Conservation (phyloP, 2,113 vertebrate species). For the Butorides virescens region DNA sequence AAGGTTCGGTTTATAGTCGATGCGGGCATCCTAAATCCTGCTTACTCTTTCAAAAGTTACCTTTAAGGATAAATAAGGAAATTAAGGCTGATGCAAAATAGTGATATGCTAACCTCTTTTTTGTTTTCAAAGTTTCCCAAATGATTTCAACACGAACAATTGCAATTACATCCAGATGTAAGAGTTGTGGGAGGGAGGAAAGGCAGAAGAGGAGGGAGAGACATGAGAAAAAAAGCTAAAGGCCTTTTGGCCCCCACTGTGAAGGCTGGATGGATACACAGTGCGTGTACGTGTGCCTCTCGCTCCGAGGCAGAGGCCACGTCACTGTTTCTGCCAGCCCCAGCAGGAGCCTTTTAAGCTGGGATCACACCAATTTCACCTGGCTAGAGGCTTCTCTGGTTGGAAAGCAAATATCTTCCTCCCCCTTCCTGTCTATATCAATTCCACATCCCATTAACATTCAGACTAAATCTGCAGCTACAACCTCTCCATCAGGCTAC, state of each 20-base stretch:
- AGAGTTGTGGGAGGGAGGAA: background rate
- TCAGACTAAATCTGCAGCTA: background rate
- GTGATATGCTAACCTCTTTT: background rate
- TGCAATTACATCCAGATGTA: background rate
- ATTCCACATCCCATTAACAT: background rate
- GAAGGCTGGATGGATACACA: background rate
- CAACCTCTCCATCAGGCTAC: background rate
- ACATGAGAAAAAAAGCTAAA: background rate
- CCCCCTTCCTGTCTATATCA: background rate
- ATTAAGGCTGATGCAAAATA: background rate
- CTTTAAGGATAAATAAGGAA: background rate
- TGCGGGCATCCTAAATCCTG: background rate
- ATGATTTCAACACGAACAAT: background rate
- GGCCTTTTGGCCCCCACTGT: background rate
- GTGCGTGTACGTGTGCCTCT: rapidly evolving
- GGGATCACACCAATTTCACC: background rate
- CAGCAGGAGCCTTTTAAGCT: background rate
- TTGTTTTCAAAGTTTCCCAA: background rate
- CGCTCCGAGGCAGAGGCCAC: rapidly evolving
- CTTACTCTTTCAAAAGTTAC: background rate
- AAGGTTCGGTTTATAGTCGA: background rate
- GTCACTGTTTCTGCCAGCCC: background rate
- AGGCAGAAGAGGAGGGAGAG: background rate
- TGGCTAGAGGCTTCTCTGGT: background rate
- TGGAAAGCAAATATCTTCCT: background rate